Evolutionary conservation across 2,113 vertebrate species (phyloP).

Genomic region (Pelvicachromis taeniatus): DNA sequence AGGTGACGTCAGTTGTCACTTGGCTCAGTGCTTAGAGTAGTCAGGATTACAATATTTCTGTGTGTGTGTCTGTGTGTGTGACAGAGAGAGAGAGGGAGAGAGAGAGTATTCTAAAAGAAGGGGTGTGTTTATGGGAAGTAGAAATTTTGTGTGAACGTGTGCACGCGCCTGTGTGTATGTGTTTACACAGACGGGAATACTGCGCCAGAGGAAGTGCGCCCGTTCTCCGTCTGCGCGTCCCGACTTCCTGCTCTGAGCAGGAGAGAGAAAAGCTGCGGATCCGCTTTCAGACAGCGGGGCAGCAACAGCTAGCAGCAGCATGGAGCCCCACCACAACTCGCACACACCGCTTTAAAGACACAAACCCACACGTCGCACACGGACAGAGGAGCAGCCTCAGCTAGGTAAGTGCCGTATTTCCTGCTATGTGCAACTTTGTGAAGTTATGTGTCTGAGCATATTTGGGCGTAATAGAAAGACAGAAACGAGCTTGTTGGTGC

Average conservation of each 20-base stretch:
- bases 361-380: slow-evolving; percentile 3
- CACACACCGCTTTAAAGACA: slow-evolving; percentile 73
- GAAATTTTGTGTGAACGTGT: slow-evolving; percentile 25
- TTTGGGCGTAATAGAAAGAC: background rate
- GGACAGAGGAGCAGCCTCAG: slow-evolving; percentile 49
- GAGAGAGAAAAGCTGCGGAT: slow-evolving; percentile 79
- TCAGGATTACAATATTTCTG: slow-evolving; percentile 57
- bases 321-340: slow-evolving; percentile 83
- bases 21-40: slow-evolving; percentile 48
- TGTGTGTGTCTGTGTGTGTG: background rate
- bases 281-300: slow-evolving; percentile 80
- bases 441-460: background rate
- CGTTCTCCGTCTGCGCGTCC: slow-evolving; percentile 95
- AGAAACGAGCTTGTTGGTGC: background rate
- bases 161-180: slow-evolving; percentile 78
- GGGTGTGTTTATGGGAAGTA: slow-evolving; percentile 26
- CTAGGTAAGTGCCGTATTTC: slow-evolving; percentile 78
- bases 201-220: slow-evolving; percentile 98
- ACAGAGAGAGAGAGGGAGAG: rapidly evolving
- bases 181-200: slow-evolving; percentile 98
- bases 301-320: slow-evolving; percentile 80
- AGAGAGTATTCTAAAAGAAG: background rate
- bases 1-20: slow-evolving; percentile 78
- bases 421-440: background rate
- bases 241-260: slow-evolving; percentile 91